Conservation (phyloP, 2,797 vertebrate genomes). For the Pipistrellus nathusii region DNA sequence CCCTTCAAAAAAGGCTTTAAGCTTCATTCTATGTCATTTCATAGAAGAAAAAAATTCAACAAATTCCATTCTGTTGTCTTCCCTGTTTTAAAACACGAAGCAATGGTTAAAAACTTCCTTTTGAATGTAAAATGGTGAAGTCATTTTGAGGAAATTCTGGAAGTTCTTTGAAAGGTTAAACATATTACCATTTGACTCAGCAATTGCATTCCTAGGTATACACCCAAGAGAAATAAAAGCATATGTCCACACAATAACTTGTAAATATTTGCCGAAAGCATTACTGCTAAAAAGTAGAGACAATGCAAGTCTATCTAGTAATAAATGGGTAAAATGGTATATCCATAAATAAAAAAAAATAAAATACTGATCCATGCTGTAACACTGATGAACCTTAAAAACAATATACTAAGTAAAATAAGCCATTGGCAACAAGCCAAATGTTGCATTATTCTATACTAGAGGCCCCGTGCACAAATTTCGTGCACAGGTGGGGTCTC, state of each 20-base stretch:
- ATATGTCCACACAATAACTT: neutral
- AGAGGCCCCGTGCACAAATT: too few relatives aligned
- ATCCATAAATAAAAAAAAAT: neutral
- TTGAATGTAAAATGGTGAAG: neutral
- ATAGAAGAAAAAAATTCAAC: neutral
- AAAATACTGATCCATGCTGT: neutral
- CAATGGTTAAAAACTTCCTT: neutral
- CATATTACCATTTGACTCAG: neutral
- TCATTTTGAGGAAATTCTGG: slow-evolving; percentile 23
- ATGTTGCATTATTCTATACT: neutral
- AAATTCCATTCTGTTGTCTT: too few relatives aligned
- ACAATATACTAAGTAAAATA: neutral
- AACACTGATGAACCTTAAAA: slow-evolving; percentile 27
- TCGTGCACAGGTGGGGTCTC: too few relatives aligned
- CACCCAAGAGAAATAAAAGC: slow-evolving; percentile 25
- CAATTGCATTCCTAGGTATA: slow-evolving; percentile 21
- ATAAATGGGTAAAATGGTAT: neutral
- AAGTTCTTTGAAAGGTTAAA: neutral
- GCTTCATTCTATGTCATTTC: neutral
- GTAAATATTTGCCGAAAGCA: neutral
- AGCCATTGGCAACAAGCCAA: neutral
- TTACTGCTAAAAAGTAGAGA: slow-evolving; percentile 3
- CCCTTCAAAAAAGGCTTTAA: neutral
- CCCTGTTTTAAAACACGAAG: slow-evolving; percentile 54
- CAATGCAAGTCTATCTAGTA: neutral